Evolutionary conservation across 30 jellyfish, hydroid and myxozoan species (phyloP), one percentile per base, ranked within the genome.

Genomic region (Aurelia coerulea): DNA sequence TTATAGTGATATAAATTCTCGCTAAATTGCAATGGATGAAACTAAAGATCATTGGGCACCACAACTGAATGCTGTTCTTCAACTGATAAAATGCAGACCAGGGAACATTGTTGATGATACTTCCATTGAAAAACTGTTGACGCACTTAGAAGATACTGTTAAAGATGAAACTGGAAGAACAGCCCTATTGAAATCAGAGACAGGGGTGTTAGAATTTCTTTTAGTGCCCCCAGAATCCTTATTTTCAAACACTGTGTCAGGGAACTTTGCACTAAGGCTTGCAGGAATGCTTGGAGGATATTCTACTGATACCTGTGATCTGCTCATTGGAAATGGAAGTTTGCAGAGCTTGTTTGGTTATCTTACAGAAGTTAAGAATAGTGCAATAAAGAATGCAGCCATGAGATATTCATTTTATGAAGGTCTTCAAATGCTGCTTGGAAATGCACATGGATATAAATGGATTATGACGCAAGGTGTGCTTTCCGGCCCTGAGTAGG

Each of bases 81-180:
- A 62, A 15, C 73, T 84, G 4, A 84, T 84, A n/a, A 74, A 41
- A 34, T 46, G 68, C 10, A 73, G 41, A 11, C 79, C 93, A 56
- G 82, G 35, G 10, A 46, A 50, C 2, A 84, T 84, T 73, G 88
- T 84, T n/a, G 93, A 84, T 84, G 93, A 84, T 65, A 84, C 93
- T 31, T 73, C 80, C 53, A 15, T 84, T 54, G 93, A 84, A 35
- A 84, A 84, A 49, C 80, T 84, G 2, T 39, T 84, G 52, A 58
- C 93, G 31, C 75, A 87, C 88, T 34, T 84, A 17, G 46, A 41
- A n/a, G 15, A 35, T 13, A 35, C 72, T 0, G 67, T 74, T n/a
- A 15, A 51, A 15, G 88, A 84, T 34, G 72, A 50, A 63, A 15
- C 4, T 1, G 67, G 70, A 33, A 19, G 84, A 31, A 23, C 14